Evolutionary conservation across 2,888 invertebrate genomes (phyloP).

Genomic region (Pseudoips prasinana): DNA sequence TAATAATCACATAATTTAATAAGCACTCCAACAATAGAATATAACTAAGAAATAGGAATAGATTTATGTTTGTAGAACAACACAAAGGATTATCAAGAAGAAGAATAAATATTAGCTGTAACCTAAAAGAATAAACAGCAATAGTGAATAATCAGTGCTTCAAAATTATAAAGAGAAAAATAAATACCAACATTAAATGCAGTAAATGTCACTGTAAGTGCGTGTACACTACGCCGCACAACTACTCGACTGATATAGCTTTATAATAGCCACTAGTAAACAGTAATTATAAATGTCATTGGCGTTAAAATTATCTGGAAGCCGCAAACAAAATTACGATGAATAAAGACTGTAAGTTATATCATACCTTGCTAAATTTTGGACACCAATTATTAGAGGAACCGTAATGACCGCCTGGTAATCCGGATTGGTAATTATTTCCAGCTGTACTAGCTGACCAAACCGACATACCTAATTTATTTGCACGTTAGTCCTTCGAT

Average conservation of each 20-base stretch:
- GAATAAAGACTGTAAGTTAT: slow-evolving; percentile 30
- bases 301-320: slow-evolving; percentile 22
- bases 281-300: slow-evolving; percentile 24
- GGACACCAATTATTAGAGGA: slow-evolving; percentile 74
- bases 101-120: no score
- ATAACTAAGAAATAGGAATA: no score
- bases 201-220: slow-evolving; percentile 3
- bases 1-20: no score
- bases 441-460: slow-evolving; percentile 87
- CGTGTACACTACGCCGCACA: slow-evolving; percentile 20
- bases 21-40: no score
- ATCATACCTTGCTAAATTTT: slow-evolving; percentile 73
- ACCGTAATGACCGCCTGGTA: slow-evolving; percentile 67
- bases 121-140: no score
- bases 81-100: no score
- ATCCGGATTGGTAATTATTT: slow-evolving; percentile 71
- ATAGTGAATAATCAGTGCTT: no score
- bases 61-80: no score
- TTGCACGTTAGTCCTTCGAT: slow-evolving; percentile 70
- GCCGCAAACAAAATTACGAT: slow-evolving; percentile 29
- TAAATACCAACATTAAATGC: no score
- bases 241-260: slow-evolving; percentile 24
- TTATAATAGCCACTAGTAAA: slow-evolving; percentile 25
- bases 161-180: no score
- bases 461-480: slow-evolving; percentile 85